Base-by-base conservation (phyloP, 2,797 vertebrate species). In the Lagodon rhomboides region DNA sequence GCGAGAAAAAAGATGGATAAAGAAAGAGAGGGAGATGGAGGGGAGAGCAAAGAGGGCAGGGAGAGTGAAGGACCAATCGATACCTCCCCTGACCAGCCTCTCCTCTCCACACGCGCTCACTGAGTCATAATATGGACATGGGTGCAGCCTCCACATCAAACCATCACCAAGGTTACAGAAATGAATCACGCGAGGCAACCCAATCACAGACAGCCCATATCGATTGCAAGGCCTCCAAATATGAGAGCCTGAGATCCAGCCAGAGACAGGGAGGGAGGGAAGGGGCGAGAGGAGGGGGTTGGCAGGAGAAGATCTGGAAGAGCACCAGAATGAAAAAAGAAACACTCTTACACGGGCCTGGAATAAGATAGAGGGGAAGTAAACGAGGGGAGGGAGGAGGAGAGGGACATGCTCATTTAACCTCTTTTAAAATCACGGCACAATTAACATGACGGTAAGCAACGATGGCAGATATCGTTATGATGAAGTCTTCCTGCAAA, bases 81-180 rank as follows among this genome's bases (percentile, higher is more conserved):
- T 94, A 92, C 83, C 87, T 88, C 85, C 88, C 82, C 90, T 87
- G 87, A 90, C 93, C 91, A 83, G 81, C 86, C 87, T 86, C 91
- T 90, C 68, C 85, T 90, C 84, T 87, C 91, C 78, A 86, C 89
- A 93, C 83, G 72, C 79, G 82, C 89, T 87, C 89, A 91, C 90
- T 93, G 92, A 94, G 92, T 95, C 93, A 94, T 90, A 92, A 92
- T 93, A 90, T 88, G 88, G 89, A 91, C 83, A 94, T 85, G 90
- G 88, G 87, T 90, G 84, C 91, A 93, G 89, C 91, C 89, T 88
- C 84, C 87, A 94, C 94, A 94, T 95, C 93, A 94, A 95, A 92
- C 95, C 85, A 93, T 95, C 93, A 92, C 94, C 93, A 94, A 95
- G 94, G 93, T 94, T 95, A 95, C 94, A 91, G 92, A 94, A 94